These are phyloP conservation scores for Hydropsyche tenuis DNA, from an alignment of 1,140 invertebrate species.

Conservation along the genomic window DNA sequence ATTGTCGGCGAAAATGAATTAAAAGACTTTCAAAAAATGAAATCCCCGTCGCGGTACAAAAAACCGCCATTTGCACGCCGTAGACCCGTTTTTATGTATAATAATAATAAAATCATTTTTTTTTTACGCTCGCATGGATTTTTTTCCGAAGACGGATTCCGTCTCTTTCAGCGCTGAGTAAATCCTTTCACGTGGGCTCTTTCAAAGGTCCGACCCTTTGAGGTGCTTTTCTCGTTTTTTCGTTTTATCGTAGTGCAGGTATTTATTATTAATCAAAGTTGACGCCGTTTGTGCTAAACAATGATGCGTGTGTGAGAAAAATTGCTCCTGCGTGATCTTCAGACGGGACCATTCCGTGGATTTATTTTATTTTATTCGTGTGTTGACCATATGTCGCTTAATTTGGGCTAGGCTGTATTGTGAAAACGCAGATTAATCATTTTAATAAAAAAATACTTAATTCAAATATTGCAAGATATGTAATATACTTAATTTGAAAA, in stretches of 20 bases:
- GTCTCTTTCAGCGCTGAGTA: background rate
- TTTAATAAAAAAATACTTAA: no score
- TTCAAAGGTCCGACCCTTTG: background rate
- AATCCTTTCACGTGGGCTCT: background rate
- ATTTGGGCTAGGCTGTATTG: no score
- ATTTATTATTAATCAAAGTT: constrained; percentile 26
- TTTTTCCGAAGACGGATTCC: background rate
- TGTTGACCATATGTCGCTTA: no score
- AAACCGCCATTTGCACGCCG: no score
- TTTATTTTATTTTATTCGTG: no score
- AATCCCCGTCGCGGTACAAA: no score
- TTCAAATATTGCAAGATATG: no score
- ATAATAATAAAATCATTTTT: background rate
- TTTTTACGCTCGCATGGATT: background rate
- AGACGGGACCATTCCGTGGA: no score
- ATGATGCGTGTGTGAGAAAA: constrained; percentile 12
- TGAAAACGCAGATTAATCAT: no score
- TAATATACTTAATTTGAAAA: no score
- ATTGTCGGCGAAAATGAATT: constrained; percentile 47
- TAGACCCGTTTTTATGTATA: no score
- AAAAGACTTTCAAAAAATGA: constrained; percentile 31
- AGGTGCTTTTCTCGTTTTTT: background rate
- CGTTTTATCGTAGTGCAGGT: background rate
- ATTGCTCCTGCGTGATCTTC: background rate
- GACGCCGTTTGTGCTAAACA: constrained; percentile 10